Evolutionary conservation across 35 echinoderm and acorn worm species (phyloP).

Genomic region (Ophioderma brevispina): DNA sequence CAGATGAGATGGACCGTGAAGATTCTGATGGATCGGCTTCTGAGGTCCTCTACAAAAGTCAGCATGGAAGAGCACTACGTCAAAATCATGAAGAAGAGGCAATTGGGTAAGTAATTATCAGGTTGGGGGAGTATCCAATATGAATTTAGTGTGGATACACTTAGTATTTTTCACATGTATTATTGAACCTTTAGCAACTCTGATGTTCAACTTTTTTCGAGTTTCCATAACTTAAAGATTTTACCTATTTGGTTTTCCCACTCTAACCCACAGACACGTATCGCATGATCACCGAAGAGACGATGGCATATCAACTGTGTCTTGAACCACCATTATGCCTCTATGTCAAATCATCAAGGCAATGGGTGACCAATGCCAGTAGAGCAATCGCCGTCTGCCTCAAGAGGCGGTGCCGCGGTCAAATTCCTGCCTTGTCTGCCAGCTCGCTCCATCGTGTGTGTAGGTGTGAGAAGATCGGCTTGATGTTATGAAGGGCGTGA

Average conservation of each 20-base stretch:
- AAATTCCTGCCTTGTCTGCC: slow-evolving; percentile 95
- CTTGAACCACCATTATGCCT: slow-evolving; percentile 84
- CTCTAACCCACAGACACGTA: slow-evolving; percentile 91
- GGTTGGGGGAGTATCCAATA: too few species aligned
- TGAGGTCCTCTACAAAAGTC: slow-evolving; percentile 23
- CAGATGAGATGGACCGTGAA: slow-evolving; percentile 64
- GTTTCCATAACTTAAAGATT: too few species aligned
- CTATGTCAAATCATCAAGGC: slow-evolving; percentile 80
- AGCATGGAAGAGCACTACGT: slow-evolving; percentile 74
- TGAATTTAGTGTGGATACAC: too few species aligned
- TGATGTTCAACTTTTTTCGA: too few species aligned
- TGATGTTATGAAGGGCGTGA: slow-evolving; percentile 99
- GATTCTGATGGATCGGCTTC: slow-evolving; percentile 9
- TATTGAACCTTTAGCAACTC: too few species aligned
- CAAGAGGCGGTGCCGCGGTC: slow-evolving; percentile 96
- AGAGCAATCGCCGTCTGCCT: slow-evolving; percentile 82
- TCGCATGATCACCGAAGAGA: slow-evolving; percentile 90
- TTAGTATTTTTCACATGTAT: too few species aligned
- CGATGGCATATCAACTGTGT: slow-evolving; percentile 84
- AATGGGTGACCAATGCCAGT: slow-evolving; percentile 85
- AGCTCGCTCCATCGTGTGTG: slow-evolving; percentile 90
- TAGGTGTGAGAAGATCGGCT: slow-evolving; percentile 97
- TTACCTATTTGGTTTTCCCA: too few species aligned
- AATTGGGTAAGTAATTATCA: slow-evolving; percentile 86
- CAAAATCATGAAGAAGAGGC: slow-evolving; percentile 80